Conservation (phyloP, 1,140 invertebrate genomes). For the Ceratina calcarata region DNA sequence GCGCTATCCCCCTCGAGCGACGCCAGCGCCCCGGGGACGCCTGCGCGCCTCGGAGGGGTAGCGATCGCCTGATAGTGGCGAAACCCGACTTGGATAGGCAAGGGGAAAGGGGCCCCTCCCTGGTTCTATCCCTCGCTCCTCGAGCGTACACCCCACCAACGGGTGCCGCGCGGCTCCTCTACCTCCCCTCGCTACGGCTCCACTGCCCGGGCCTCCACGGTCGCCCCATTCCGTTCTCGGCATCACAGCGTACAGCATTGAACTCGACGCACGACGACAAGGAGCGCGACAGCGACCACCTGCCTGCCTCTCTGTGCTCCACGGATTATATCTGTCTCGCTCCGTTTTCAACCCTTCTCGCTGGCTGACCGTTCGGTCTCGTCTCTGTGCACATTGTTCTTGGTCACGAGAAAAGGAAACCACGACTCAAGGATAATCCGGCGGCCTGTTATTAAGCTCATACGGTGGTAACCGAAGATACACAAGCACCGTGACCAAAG, state of each 20-base stretch:
- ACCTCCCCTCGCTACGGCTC: slow-evolving; percentile 73
- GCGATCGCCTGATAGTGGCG: slow-evolving; percentile 54
- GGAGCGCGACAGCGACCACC: slow-evolving; percentile 70
- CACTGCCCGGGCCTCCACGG: slow-evolving; percentile 80
- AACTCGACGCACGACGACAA: slow-evolving; percentile 64
- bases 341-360: slow-evolving; percentile 20
- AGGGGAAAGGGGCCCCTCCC: slow-evolving; percentile 58
- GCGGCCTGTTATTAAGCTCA: slow-evolving; percentile 2
- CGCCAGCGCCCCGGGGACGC: slow-evolving; percentile 64
- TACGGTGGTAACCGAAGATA: slow-evolving; percentile 2
- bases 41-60: slow-evolving; percentile 65
- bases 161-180: slow-evolving; percentile 48
- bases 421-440: neutral
- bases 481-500: neutral
- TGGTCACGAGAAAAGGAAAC: slow-evolving; percentile 13
- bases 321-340: slow-evolving; percentile 44
- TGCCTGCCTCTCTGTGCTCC: slow-evolving; percentile 56
- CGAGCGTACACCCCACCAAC: slow-evolving; percentile 51
- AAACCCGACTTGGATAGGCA: slow-evolving; percentile 25
- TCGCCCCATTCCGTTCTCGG: slow-evolving; percentile 80
- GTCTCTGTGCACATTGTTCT: neutral
- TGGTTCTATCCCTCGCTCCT: slow-evolving; percentile 53
- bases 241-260: slow-evolving; percentile 78
- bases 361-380: neutral
- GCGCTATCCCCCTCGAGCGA: slow-evolving; percentile 62